Conservation (phyloP, 1,140 invertebrate species). For the Drosophila pallidifrons region DNA sequence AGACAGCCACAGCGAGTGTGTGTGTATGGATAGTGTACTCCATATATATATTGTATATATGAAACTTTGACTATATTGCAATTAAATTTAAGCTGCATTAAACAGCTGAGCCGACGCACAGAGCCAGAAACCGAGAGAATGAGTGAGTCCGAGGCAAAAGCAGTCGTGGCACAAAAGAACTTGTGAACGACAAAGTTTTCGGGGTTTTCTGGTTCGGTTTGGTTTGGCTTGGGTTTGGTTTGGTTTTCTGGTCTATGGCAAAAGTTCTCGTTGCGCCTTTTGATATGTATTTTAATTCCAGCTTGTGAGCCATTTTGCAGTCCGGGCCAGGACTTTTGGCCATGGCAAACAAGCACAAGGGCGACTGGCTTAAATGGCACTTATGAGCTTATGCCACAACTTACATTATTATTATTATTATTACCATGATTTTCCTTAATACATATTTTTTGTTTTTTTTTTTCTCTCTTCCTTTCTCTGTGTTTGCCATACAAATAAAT, state of each 20-base stretch:
- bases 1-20: slow-evolving; percentile 10
- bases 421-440: slow-evolving; percentile 71
- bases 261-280: slow-evolving; percentile 77
- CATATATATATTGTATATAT: slow-evolving; percentile 24
- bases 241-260: slow-evolving; percentile 69
- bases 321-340: slow-evolving; percentile 53
- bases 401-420: slow-evolving; percentile 84
- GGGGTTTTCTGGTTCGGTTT: slow-evolving; percentile 29
- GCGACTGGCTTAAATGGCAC: slow-evolving; percentile 81
- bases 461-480: neutral
- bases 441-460: slow-evolving; percentile 19
- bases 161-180: slow-evolving; percentile 35
- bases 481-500: slow-evolving; percentile 63
- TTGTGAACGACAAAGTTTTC: slow-evolving; percentile 67
- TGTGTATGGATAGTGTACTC: neutral
- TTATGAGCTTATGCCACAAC: slow-evolving; percentile 83
- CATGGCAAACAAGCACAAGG: slow-evolving; percentile 27
- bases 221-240: slow-evolving; percentile 47
- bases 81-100: slow-evolving; percentile 81
- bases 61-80: slow-evolving; percentile 73
- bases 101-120: slow-evolving; percentile 54
- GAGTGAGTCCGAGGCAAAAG: neutral
- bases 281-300: slow-evolving; percentile 82
- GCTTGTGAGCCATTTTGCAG: slow-evolving; percentile 73
- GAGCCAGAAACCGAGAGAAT: slow-evolving; percentile 14